phyloP scores from a whole-genome alignment of 2,797 vertebrate species.

The Numenius phaeopus region DNA sequence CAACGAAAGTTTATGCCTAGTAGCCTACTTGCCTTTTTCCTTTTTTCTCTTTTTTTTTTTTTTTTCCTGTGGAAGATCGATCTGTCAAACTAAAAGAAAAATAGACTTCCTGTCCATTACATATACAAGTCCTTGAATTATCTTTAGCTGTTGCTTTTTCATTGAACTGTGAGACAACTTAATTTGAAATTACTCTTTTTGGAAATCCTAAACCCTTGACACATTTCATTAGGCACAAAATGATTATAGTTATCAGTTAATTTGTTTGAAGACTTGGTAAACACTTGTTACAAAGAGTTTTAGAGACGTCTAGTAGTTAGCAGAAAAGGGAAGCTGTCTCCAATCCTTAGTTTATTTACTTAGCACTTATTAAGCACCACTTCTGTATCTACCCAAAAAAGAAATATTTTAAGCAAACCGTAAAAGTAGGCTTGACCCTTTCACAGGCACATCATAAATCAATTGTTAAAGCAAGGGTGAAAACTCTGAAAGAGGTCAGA shows the following conservation, averaged over 20 bases:
- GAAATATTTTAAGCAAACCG: slow-evolving; percentile 86
- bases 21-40: background rate
- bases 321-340: slow-evolving; percentile 76
- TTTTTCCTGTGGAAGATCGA: slow-evolving; percentile 4
- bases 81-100: slow-evolving; percentile 73
- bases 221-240: slow-evolving; percentile 76
- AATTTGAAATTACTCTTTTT: slow-evolving; percentile 68
- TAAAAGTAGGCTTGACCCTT: slow-evolving; percentile 85
- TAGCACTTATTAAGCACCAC: slow-evolving; percentile 80
- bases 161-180: slow-evolving; percentile 67
- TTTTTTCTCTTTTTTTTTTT: background rate
- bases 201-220: slow-evolving; percentile 72
- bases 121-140: slow-evolving; percentile 66
- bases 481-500: slow-evolving; percentile 84
- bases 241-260: slow-evolving; percentile 76
- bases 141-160: slow-evolving; percentile 60
- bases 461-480: slow-evolving; percentile 85
- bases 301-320: slow-evolving; percentile 55
- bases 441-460: slow-evolving; percentile 84
- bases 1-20: slow-evolving; percentile 54
- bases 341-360: slow-evolving; percentile 79
- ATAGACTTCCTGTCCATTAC: slow-evolving; percentile 67
- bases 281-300: slow-evolving; percentile 69
- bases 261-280: slow-evolving; percentile 76
- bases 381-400: slow-evolving; percentile 82